These are phyloP conservation scores for Smithornis capensis DNA, from an alignment of 2,113 vertebrate species.

Conservation along the genomic window DNA sequence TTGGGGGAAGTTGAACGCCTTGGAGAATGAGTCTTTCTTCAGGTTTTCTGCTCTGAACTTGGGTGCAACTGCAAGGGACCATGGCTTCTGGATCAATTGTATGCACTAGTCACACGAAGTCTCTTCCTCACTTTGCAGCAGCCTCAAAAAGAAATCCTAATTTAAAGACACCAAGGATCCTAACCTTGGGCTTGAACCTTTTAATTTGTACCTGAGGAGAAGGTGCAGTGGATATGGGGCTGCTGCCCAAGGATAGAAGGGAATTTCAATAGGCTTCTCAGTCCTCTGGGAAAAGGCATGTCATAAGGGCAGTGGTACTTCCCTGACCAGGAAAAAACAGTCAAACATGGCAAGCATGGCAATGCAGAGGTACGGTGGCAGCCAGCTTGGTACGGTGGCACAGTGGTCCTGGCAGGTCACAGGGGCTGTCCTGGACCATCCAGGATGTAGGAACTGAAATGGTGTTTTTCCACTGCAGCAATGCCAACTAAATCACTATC, in stretches of 20 bases:
- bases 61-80: accelerated
- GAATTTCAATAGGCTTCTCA: not conserved
- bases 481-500: not conserved
- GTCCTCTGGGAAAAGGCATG: not conserved
- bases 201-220: not conserved
- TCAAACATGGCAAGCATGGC: not conserved
- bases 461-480: not conserved
- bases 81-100: not conserved
- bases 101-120: not conserved
- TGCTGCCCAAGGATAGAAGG: not conserved
- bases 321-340: not conserved
- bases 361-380: not conserved
- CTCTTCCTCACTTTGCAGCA: not conserved
- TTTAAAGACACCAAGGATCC: not conserved
- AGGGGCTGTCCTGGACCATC: not conserved
- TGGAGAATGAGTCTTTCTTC: not conserved
- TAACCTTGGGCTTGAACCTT: not conserved
- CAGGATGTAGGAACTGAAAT: not conserved
- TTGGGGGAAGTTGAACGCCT: not conserved
- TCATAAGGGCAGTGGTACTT: not conserved
- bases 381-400: not conserved
- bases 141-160: not conserved
- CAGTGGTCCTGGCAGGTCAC: not conserved
- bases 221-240: not conserved
- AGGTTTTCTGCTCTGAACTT: not conserved